Percentiles rank a stretch among this genome's conserved stretches.
Conservation (phyloP, 2,113 vertebrate species). For the Pterophyllum scalare region DNA sequence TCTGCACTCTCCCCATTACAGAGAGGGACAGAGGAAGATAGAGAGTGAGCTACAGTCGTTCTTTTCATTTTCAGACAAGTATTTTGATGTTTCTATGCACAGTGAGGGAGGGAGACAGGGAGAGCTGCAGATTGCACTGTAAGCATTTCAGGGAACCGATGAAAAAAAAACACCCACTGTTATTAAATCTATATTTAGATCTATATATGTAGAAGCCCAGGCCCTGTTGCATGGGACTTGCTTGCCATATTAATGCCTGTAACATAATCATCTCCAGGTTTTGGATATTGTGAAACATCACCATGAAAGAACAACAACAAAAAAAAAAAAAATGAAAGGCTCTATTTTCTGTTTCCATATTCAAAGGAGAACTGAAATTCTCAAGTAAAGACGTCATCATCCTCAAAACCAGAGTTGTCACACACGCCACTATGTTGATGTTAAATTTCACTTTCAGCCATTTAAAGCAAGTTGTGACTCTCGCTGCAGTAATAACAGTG, state of each 20-base stretch:
- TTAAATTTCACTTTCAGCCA: constrained; percentile 38
- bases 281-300: constrained; percentile 71
- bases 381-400: constrained; percentile 45
- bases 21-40: constrained; percentile 22
- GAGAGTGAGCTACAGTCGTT: constrained; percentile 27
- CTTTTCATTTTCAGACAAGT: constrained; percentile 55
- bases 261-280: constrained; percentile 72
- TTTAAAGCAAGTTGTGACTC: constrained; percentile 33
- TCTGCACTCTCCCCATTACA: constrained; percentile 69
- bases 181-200: constrained; percentile 84
- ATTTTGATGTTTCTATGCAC: constrained; percentile 75
- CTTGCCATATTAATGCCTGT: constrained; percentile 72
- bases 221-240: constrained; percentile 54
- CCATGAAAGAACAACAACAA: constrained; percentile 74
- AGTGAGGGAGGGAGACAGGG: constrained; percentile 23
- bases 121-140: constrained; percentile 68
- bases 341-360: constrained; percentile 24
- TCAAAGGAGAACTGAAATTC: constrained; percentile 37
- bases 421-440: constrained; percentile 30
- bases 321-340: constrained; percentile 41
- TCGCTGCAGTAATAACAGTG: background rate
- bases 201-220: constrained; percentile 49
- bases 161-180: constrained; percentile 52
- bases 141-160: constrained; percentile 72
- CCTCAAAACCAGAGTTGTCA: constrained; percentile 45